Evolutionary conservation across 2,888 invertebrate genomes (phyloP).

Genomic region (Cinara cedri): DNA sequence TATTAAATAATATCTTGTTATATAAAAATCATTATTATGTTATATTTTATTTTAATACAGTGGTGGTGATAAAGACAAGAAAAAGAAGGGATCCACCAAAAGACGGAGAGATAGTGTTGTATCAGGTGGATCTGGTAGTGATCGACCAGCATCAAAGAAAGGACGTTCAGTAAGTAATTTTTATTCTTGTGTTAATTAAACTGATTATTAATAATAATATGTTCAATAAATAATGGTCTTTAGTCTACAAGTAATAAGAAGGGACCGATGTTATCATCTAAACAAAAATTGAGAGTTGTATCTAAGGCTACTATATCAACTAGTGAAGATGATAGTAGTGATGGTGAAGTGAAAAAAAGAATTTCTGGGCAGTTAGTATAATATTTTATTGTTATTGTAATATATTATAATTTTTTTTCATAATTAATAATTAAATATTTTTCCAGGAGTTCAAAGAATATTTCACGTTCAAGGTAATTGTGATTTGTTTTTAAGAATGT

Average conservation of each 20-base stretch:
- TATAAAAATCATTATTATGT: too few species aligned
- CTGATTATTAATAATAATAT: neutral
- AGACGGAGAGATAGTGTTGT: conserved; percentile 61
- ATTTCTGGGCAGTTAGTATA: conserved; percentile 62
- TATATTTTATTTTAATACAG: conserved; percentile 10
- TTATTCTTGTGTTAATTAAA: neutral
- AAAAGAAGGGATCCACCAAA: conserved; percentile 62
- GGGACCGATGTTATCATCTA: conserved; percentile 77
- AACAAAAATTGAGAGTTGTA: conserved; percentile 85
- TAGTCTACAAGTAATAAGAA: conserved; percentile 61
- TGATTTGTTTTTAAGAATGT: neutral
- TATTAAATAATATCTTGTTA: too few species aligned
- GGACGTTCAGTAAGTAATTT: conserved; percentile 65
- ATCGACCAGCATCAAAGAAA: conserved; percentile 70
- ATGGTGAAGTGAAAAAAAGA: conserved; percentile 65
- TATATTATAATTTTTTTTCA: too few species aligned
- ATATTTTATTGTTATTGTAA: conserved; percentile 13
- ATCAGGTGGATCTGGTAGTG: conserved; percentile 68
- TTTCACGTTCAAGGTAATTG: conserved; percentile 49
- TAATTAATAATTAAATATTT: conserved; percentile 29
- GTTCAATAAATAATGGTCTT: neutral
- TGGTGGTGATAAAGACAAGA: conserved; percentile 60
- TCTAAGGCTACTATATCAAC: conserved; percentile 96
- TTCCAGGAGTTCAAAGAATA: conserved; percentile 60
- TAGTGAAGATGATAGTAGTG: conserved; percentile 78